These are phyloP conservation scores for Cariama cristata DNA, from an alignment of 2,113 vertebrate species.

Conservation along the genomic window DNA sequence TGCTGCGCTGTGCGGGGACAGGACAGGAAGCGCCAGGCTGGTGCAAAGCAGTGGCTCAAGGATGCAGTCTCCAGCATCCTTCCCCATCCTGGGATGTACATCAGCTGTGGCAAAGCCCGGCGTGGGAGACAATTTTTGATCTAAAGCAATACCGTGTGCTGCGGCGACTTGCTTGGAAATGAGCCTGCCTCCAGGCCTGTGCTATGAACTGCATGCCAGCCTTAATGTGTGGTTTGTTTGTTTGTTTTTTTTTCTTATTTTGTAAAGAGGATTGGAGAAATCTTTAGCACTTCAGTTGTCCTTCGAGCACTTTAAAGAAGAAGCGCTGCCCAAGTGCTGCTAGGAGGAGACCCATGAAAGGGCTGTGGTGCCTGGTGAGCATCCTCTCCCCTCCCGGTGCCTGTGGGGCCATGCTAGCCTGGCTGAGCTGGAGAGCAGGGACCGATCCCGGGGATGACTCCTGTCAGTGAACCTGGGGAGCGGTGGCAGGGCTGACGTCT, in stretches of 20 bases:
- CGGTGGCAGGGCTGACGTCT: accelerated
- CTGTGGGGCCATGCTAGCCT: no score
- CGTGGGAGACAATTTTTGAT: not conserved
- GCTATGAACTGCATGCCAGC: not conserved
- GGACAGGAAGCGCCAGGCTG: accelerated
- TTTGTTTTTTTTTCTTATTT: not conserved
- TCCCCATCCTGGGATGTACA: not conserved
- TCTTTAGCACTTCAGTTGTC: not conserved
- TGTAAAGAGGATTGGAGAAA: not conserved
- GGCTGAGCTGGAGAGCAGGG: not conserved
- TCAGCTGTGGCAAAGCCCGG: not conserved
- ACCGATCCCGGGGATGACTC: not conserved
- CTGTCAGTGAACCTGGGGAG: not conserved
- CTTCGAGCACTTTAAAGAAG: not conserved
- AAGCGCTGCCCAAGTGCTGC: not conserved
- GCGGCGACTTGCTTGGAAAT: not conserved
- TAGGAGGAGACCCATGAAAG: not conserved
- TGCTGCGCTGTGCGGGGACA: accelerated
- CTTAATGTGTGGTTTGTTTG: not conserved
- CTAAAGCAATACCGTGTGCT: not conserved
- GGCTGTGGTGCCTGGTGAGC: not conserved
- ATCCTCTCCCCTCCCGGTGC: not conserved
- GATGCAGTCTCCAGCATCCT: not conserved
- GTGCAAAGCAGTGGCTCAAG: not conserved
- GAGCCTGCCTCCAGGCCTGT: not conserved